These are phyloP conservation scores for Gasterosteus aculeatus DNA, from an alignment of 2,113 vertebrate genomes.

Conservation along the genomic window DNA sequence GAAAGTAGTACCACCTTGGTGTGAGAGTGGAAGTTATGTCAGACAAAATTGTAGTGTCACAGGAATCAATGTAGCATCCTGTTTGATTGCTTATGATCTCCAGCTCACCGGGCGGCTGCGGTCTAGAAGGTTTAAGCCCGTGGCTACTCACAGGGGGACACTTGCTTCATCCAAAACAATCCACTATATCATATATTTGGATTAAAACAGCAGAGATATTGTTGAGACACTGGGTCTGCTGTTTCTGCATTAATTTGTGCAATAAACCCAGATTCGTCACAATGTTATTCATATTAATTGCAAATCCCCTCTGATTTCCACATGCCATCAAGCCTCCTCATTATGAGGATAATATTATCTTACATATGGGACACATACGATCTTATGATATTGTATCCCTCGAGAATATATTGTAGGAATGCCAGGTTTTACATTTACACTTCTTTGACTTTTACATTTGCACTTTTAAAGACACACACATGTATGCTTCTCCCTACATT, in stretches of 20 bases:
- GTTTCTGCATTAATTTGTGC: conserved; percentile 39
- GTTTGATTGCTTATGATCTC: conserved; percentile 18
- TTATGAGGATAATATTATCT: conserved; percentile 2
- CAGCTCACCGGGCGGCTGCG: conserved; percentile 25
- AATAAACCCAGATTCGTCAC: not conserved
- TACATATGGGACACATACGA: conserved; percentile 1
- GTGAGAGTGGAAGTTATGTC: conserved; percentile 36
- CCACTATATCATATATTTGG: conserved; percentile 1
- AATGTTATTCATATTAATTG: conserved; percentile 29
- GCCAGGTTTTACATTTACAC: not conserved
- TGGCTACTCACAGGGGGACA: conserved; percentile 24
- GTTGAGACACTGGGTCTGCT: not conserved
- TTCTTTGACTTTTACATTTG: not conserved
- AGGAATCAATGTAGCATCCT: conserved; percentile 7
- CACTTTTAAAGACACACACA: not conserved
- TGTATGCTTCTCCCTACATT: not conserved
- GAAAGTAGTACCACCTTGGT: conserved; percentile 24
- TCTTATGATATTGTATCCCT: not conserved
- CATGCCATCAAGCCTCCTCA: conserved; percentile 19
- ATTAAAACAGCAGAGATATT: not conserved
- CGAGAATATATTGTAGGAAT: not conserved
- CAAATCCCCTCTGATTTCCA: conserved; percentile 34
- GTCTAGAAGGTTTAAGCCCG: conserved; percentile 6
- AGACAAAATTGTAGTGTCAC: conserved; percentile 33
- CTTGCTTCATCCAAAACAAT: conserved; percentile 6